These are phyloP conservation scores for Caenorhabditis sp. DNA, from an alignment of 2,888 invertebrate species.

Conservation along the genomic window DNA sequence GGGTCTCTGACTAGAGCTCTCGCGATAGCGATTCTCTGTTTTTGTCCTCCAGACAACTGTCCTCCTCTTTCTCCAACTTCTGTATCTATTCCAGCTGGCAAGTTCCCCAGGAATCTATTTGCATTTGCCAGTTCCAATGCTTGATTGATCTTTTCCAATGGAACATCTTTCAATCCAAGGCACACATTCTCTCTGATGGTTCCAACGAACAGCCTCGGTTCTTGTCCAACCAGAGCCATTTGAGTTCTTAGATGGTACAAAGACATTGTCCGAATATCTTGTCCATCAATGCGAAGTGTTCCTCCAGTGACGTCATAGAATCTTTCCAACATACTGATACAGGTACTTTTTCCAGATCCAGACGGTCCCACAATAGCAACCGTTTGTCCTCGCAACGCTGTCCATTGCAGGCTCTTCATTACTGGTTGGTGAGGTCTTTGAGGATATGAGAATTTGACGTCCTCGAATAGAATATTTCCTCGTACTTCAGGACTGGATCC, in stretches of 20 bases:
- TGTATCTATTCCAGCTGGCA: slow-evolving; percentile 85
- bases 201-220: slow-evolving; percentile 90
- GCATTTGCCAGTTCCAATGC: slow-evolving; percentile 75
- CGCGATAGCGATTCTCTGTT: slow-evolving; percentile 93
- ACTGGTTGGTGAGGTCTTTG: slow-evolving; percentile 78
- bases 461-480: slow-evolving; percentile 83
- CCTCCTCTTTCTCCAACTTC: slow-evolving; percentile 89
- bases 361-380: slow-evolving; percentile 87
- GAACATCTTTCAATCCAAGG: slow-evolving; percentile 87
- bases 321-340: slow-evolving; percentile 90
- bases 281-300: slow-evolving; percentile 85
- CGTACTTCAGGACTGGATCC: slow-evolving; percentile 72
- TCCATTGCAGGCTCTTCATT: slow-evolving; percentile 82
- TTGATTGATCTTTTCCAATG: slow-evolving; percentile 71
- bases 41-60: slow-evolving; percentile 91
- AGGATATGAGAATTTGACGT: slow-evolving; percentile 84
- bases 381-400: slow-evolving; percentile 82
- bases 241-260: slow-evolving; percentile 88
- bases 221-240: slow-evolving; percentile 94
- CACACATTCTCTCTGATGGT: slow-evolving; percentile 90
- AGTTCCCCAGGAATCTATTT: slow-evolving; percentile 67
- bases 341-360: slow-evolving; percentile 93
- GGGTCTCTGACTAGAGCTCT: slow-evolving; percentile 70
- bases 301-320: slow-evolving; percentile 90
- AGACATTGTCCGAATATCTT: slow-evolving; percentile 87